Base-by-base conservation (phyloP, 2,113 vertebrate genomes). In the Acrocephalus kingi region DNA sequence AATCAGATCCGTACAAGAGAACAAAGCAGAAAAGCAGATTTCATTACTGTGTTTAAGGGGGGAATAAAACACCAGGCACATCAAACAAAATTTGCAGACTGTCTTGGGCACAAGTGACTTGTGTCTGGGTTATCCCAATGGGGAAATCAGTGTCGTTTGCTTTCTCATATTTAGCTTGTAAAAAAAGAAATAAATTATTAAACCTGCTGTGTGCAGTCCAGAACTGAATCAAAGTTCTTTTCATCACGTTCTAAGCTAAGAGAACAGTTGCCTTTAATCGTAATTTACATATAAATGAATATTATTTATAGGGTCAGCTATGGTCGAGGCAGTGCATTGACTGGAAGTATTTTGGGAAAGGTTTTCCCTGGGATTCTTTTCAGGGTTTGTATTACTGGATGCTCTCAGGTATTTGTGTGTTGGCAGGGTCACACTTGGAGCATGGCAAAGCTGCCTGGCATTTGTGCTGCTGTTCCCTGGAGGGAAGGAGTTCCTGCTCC, bases 401-500 rank as follows among this genome's bases (percentile, higher is more conserved):
- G 56, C 35, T 81, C 52, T 82, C 15, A 39, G 74, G 33, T 43
- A 54, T 69, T 76, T 48, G 20, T 20, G 18, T 0, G 16, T 35
- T 72, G 56, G 64, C 68, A 81, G 73, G 77, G 81, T 84, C 35
- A 3, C 5, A 5, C 23, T 0, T 13, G 48, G 77, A 84, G 69
- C 39, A n/a, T 20, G 25, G 52, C 21, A 79, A 45, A 48, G 61
- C 56, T 64, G 66, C 51, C 72, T 67, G 84, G 73, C 31, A 10
- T 9, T 16, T 0, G 52, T 63, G 59, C 79, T 89, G 87, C 83
- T 86, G 80, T 8, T 24, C 55, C 43, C 51, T 59, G 84, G 12
- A 80, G 77, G 91, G 68, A 94, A 93, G 80, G 59, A 37, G 59
- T 17, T 89, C 61, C 84, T 94, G 73, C 77, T 89, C 31, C 52